Conservation (phyloP, 2,113 vertebrate genomes). For the Dicentrarchus labrax region DNA sequence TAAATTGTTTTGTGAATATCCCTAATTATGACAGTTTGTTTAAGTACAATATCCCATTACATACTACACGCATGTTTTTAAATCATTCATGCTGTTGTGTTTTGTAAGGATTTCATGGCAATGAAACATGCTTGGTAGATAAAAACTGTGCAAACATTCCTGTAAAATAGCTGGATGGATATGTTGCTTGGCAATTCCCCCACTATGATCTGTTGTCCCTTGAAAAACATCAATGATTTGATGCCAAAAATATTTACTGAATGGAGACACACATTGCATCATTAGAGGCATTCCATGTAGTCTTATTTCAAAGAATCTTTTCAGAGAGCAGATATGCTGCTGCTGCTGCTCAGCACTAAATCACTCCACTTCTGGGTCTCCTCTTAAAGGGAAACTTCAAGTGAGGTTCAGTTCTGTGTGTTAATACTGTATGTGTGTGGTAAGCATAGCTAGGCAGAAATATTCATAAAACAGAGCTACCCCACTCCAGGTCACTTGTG, state of each 20-base stretch:
- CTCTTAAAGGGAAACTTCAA: background rate
- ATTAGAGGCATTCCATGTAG: background rate
- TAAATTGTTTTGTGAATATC: too few relatives aligned
- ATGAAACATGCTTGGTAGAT: background rate
- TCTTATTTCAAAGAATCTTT: background rate
- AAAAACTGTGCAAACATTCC: background rate
- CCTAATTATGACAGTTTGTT: too few relatives aligned
- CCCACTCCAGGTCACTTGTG: too few relatives aligned
- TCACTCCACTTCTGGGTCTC: background rate
- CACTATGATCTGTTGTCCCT: background rate
- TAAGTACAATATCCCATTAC: background rate
- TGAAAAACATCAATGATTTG: background rate
- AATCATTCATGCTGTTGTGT: slow-evolving; percentile 1
- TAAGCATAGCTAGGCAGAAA: too few relatives aligned
- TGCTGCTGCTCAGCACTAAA: background rate
- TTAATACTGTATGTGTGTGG: background rate
- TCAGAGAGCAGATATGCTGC: background rate
- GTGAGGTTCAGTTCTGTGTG: background rate
- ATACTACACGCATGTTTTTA: background rate
- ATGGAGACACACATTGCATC: background rate
- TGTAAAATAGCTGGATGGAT: background rate
- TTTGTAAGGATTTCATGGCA: background rate
- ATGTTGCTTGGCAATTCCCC: too few relatives aligned
- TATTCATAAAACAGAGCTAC: too few relatives aligned
- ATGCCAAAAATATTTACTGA: background rate